Evolutionary conservation across 2,113 vertebrate genomes (phyloP), one percentile per base, ranked within the genome.

Genomic region (Prochilodus magdalenae): DNA sequence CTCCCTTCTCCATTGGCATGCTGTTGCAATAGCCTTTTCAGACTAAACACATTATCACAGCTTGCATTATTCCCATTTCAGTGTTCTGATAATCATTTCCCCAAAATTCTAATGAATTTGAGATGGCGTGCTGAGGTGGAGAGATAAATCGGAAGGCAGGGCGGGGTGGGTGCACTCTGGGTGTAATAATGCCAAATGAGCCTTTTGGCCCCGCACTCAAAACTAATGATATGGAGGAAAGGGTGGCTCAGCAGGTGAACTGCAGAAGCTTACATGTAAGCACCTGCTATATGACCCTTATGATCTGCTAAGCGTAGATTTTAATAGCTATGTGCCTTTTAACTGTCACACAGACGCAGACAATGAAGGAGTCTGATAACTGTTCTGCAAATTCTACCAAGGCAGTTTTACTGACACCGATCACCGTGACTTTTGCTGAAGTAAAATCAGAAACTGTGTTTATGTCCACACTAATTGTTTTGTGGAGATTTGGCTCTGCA

Each of bases 141-240:
- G 73, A 76, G 55, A 83, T 91, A 84, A 86, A 89, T 88, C 85
- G 82, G 66, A 84, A 77, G 81, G 49, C 70, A 70, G 77, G 67
- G 36, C 20, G 13, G 40, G 20, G 36, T 18, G 71, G 70, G 77
- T 33, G 51, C 49, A 49, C 66, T 60, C 82, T 72, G 67, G 75
- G 83, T 86, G 87, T 89, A 91, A 93, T 91, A 88, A 90, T 91
- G 84, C 90, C 86, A 89, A 92, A 92, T 91, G 89, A 92, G 85
- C 87, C 80, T 83, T 84, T 83, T 84, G 66, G 82, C 83, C 86
- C 73, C 77, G 81, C 84, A 87, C 75, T 84, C 88, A 60, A 80
- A 74, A 67, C 81, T 90, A 92, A 92, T 90, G 87, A 91, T 84
- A 84, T 78, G 86, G 59, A 79, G 83, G 65, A 86, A n/a, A 59